Evolutionary conservation across 2,888 invertebrate species (phyloP), one percentile per base, ranked within the genome.

Genomic region (Odontocerum albicorne): DNA sequence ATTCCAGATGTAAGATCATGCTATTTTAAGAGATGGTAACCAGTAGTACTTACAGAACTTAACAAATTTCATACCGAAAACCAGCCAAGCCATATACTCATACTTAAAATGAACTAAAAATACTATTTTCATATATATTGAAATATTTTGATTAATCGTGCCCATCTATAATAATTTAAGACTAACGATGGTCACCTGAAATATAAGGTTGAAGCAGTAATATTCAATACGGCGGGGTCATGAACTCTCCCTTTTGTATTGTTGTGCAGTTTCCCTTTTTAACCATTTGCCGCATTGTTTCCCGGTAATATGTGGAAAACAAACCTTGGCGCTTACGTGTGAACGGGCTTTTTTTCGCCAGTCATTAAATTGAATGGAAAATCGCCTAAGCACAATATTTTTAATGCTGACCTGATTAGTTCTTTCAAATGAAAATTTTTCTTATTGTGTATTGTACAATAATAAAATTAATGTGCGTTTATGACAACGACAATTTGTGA

Each of bases 221-320:
- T 38, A 42, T 57, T 52, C 42, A 47, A 51, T 52, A 57, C 42
- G 52, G 45, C 36, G 39, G 47, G 60, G 60, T 60, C 57, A 47
- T 31, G 60, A 60, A 56, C 60, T 51, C 38, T 57, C 56, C 49
- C 54, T 45, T 51, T 55, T 38, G 32, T 40, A 46, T 51, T 39
- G 51, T 55, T 46, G 7, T 15, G 32, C 40, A 47, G 46, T 53
- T 52, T 47, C 47, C 52, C 55, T 55, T 59, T 54, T 50, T 40
- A 22, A 39, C 27, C 27, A 45, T 47, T 36, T 32, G 42, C 45
- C 36, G 44, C 49, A 56, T 59, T 59, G 59, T 59, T 45, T 44
- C 19, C 47, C 42, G 43, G 45, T 42, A 38, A 38, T 52, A 45
- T 43, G 45, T 38, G 44, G 35, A 52, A 52, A 52, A 44, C 15